Base-by-base conservation (phyloP, 2,888 invertebrate genomes). In the Synergus japonicus region DNA sequence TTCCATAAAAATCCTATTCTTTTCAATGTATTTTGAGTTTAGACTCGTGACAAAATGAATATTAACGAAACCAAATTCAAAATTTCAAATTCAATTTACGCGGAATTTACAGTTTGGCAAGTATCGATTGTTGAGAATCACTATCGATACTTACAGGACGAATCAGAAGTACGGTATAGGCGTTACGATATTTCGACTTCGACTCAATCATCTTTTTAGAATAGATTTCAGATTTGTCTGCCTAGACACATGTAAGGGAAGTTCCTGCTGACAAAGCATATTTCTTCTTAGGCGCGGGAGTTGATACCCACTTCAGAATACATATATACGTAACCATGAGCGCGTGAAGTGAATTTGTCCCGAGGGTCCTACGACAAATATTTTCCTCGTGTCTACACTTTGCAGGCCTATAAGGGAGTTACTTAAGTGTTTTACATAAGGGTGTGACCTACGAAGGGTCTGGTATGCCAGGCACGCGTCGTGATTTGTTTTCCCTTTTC, bases 391-490 rank as follows among this genome's bases (percentile, higher is more conserved):
- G 84, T 87, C 84, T 82, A 78, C 84, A 83, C 81, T 78, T 73
- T 58, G 49, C 37, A 46, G 67, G 67, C 67, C 46, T 67, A 69
- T 76, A 85, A 86, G 89, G 87, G 87, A 87, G 87, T 88, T 85
- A 88, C 89, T 89, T 86, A 85, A 86, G 86, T 86, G 86, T 87
- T 90, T 90, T 90, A 90, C 90, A 90, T 90, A 89, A 90, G 91
- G 91, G 90, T 89, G 89, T 86, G 86, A 87, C 83, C 86, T 81
- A 78, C 79, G 85, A 88, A 90, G 90, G 88, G 88, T 90, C 90
- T 88, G 91, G 91, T 90, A 91, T 91, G 90, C 88, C 85, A 90
- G 88, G 88, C 91, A 90, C 89, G 91, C 90, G 89, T 85, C 85
- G 90, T 90, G 91, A 91, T 91, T 91, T 91, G 90, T 90, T 90